Evolutionary conservation across 2,797 vertebrate genomes (phyloP).

Genomic region (Rhabdomys pumilio): DNA sequence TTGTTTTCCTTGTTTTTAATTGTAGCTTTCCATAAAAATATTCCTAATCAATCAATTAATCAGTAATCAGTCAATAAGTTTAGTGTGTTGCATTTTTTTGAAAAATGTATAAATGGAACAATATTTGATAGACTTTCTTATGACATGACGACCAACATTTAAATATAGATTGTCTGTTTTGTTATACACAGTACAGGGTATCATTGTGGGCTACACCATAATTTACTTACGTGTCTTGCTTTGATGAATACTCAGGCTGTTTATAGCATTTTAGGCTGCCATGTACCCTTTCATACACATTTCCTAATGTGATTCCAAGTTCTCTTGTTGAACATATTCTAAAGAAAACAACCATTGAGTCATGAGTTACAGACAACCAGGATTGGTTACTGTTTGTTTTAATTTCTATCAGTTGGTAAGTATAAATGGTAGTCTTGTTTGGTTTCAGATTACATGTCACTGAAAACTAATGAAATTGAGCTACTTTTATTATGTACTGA

Average conservation of each 20-base stretch:
- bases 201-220: background rate
- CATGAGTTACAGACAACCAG: background rate
- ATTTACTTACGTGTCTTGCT: conserved; percentile 19
- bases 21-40: conserved; percentile 10
- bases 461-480: conserved; percentile 12
- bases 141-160: conserved; percentile 45
- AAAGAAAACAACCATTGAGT: background rate
- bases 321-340: background rate
- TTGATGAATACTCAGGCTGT: background rate
- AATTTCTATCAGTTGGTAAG: background rate
- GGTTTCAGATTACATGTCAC: conserved; percentile 18
- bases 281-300: background rate
- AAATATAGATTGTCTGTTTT: background rate
- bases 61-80: conserved; percentile 21
- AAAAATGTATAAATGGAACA: background rate
- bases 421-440: conserved; percentile 18
- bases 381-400: background rate
- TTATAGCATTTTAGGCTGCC: conserved; percentile 26
- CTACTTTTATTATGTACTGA: conserved; percentile 40
- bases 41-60: background rate
- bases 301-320: background rate
- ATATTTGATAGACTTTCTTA: conserved; percentile 9
- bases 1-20: conserved; percentile 41
- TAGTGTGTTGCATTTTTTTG: background rate
- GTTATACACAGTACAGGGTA: background rate